A percentile compares a stretch with the other conserved stretches of the same genome.
Conservation (phyloP, 2,888 invertebrate genomes). For the Protophormia terraenovae region DNA sequence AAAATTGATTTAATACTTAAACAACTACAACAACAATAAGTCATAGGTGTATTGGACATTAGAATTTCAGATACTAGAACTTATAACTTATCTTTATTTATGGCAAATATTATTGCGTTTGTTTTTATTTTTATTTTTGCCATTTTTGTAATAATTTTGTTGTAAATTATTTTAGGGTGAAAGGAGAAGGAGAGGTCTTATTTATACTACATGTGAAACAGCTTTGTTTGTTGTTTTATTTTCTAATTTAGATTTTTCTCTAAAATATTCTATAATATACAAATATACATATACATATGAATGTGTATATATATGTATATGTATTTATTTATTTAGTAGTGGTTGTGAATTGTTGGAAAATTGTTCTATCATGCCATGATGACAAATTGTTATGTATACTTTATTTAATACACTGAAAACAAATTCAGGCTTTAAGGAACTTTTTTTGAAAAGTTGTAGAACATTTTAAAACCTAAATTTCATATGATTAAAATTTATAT, state of each 20-base stretch:
- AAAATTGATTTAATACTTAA: not conserved
- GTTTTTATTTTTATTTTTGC: not conserved
- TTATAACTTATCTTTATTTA: not conserved
- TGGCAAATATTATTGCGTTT: not conserved
- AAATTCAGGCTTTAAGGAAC: too few relatives aligned
- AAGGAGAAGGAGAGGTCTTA: not conserved
- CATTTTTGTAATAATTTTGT: not conserved
- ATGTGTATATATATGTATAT: not conserved
- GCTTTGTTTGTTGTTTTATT: not conserved
- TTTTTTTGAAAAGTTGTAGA: too few relatives aligned
- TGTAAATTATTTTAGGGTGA: not conserved
- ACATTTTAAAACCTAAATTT: too few relatives aligned
- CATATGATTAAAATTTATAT: too few relatives aligned
- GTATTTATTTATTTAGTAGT: not conserved
- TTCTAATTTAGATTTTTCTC: slow-evolving; percentile 7
- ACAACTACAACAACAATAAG: not conserved
- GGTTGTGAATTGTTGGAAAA: slow-evolving; percentile 2
- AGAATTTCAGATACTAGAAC: not conserved
- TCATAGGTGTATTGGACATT: not conserved
- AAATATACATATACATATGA: too few relatives aligned
- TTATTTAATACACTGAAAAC: not conserved
- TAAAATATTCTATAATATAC: slow-evolving; percentile 11
- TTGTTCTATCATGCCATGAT: slow-evolving; percentile 20
- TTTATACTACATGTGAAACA: not conserved
- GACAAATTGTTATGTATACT: slow-evolving; percentile 40